Evolutionary conservation across 2,888 invertebrate species (phyloP).

Genomic region (Chloromyia formosa): DNA sequence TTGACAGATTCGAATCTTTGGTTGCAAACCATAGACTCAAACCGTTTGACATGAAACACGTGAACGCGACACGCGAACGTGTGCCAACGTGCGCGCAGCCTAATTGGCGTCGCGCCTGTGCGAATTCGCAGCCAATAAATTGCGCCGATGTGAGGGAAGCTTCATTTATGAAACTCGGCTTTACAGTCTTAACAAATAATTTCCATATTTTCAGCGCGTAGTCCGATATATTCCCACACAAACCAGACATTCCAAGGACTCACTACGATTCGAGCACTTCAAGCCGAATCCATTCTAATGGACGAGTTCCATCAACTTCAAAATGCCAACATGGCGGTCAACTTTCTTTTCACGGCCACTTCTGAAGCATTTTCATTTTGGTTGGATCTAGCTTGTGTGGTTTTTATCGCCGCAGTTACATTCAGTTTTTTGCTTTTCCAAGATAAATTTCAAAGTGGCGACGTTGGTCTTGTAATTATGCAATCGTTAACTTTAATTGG

Average conservation of each 20-base stretch:
- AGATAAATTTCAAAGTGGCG: constrained; percentile 66
- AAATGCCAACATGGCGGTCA: constrained; percentile 77
- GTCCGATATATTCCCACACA: constrained; percentile 80
- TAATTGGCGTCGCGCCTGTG: too few species aligned
- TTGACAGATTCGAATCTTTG: too few species aligned
- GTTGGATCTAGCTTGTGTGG: constrained; percentile 86
- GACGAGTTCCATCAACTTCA: constrained; percentile 72
- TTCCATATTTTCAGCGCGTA: constrained; percentile 69
- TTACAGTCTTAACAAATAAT: not conserved
- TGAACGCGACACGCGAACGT: too few species aligned
- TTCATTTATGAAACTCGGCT: too few species aligned
- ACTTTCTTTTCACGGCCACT: constrained; percentile 83
- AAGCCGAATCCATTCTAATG: constrained; percentile 71
- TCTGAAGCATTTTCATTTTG: constrained; percentile 93
- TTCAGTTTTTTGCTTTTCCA: constrained; percentile 80
- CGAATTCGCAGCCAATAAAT: too few species aligned
- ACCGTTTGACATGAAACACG: too few species aligned
- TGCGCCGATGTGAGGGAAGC: too few species aligned
- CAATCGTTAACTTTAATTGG: constrained; percentile 76
- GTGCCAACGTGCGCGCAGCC: too few species aligned
- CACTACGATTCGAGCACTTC: constrained; percentile 77
- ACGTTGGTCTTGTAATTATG: constrained; percentile 76
- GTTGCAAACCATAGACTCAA: too few species aligned
- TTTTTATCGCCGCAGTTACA: constrained; percentile 86
- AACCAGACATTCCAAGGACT: constrained; percentile 80